These are phyloP conservation scores for Hippopotamus amphibius DNA, from an alignment of 2,113 vertebrate genomes.

Conservation along the genomic window DNA sequence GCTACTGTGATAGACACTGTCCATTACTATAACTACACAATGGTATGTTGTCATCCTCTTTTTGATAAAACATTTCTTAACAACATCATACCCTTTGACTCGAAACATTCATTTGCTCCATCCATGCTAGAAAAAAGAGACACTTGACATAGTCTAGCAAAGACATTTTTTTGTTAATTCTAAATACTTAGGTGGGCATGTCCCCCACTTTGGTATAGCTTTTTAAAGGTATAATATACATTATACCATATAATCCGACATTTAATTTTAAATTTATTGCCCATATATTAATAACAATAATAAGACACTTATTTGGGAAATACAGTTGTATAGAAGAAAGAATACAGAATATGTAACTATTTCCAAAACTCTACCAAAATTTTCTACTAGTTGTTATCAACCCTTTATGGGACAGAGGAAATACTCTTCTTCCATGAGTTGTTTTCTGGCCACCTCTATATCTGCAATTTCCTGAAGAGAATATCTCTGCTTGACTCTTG, in stretches of 20 bases:
- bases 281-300: background rate
- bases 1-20: background rate
- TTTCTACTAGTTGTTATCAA: background rate
- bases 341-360: background rate
- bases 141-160: background rate
- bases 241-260: background rate
- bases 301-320: background rate
- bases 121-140: background rate
- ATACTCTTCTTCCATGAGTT: background rate
- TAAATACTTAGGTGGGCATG: background rate
- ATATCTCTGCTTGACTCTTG: background rate
- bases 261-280: background rate
- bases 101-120: background rate
- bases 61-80: conserved; percentile 3
- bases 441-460: background rate
- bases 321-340: background rate
- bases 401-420: background rate
- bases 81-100: background rate
- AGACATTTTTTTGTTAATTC: background rate
- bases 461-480: background rate
- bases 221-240: background rate
- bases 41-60: background rate
- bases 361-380: background rate
- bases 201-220: background rate
- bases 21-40: background rate